A percentile compares a stretch with the other conserved stretches of the same genome.
Conservation (phyloP, 2,797 vertebrate species). For the Leucoraja ocellata region DNA sequence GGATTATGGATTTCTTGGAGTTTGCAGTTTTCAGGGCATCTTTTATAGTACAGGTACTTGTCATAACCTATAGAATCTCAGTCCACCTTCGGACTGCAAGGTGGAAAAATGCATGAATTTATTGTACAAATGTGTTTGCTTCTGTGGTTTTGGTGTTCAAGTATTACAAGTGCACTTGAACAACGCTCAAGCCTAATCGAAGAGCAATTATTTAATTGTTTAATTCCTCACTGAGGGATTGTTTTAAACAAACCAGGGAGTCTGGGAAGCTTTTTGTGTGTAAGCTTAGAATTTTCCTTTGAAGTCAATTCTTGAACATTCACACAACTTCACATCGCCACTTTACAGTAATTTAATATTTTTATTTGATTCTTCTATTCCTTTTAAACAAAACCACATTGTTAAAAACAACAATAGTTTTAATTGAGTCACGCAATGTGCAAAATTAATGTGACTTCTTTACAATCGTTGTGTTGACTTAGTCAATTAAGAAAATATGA, state of each 20-base stretch:
- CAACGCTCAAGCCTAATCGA: too few relatives aligned
- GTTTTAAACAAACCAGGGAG: neutral
- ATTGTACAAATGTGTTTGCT: too few relatives aligned
- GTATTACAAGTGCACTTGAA: too few relatives aligned
- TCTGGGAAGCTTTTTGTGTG: neutral
- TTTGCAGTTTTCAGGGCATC: too few relatives aligned
- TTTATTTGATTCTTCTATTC: constrained; percentile 1
- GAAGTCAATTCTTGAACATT: neutral
- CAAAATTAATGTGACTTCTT: constrained; percentile 22
- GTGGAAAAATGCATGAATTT: too few relatives aligned
- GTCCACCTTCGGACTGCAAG: too few relatives aligned
- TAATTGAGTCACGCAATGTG: neutral
- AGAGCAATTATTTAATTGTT: too few relatives aligned
- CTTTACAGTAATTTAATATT: neutral
- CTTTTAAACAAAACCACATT: constrained; percentile 1
- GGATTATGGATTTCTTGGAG: too few relatives aligned
- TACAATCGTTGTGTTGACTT: neutral
- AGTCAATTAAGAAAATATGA: neutral
- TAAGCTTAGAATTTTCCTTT: neutral
- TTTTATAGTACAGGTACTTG: too few relatives aligned
- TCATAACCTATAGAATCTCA: too few relatives aligned
- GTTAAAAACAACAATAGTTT: neutral
- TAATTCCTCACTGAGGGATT: neutral
- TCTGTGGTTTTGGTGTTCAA: too few relatives aligned
- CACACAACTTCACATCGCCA: neutral